Percentiles rank a stretch among this genome's conserved stretches.
Conservation (phyloP, 2,113 vertebrate genomes). For the Elephantulus edwardii region DNA sequence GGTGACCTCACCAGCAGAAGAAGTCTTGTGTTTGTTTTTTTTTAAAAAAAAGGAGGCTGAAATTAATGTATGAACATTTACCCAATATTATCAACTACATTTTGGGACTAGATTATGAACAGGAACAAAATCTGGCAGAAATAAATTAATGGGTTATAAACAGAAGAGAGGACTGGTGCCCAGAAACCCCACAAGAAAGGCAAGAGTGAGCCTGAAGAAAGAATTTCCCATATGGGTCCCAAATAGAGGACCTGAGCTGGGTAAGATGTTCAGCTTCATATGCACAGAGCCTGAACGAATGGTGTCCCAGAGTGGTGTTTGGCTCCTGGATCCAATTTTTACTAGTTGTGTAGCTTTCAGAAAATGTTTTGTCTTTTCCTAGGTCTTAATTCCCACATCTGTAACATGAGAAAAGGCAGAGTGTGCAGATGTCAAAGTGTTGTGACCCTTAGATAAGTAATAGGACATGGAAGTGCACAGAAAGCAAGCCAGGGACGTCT, state of each 20-base stretch:
- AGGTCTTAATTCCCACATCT: neutral
- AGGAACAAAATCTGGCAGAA: neutral
- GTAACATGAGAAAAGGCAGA: neutral
- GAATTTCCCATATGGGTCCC: neutral
- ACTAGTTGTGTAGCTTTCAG: neutral
- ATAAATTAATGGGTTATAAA: neutral
- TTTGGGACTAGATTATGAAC: neutral
- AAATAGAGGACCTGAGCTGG: neutral
- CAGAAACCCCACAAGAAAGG: neutral
- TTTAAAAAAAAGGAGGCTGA: conserved; percentile 47
- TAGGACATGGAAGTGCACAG: neutral
- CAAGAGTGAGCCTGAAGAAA: neutral
- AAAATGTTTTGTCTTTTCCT: neutral
- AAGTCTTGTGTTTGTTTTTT: neutral
- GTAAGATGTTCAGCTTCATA: neutral
- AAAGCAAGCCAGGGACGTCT: neutral
- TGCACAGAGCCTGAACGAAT: neutral
- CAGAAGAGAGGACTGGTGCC: neutral
- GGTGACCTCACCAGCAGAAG: conserved; percentile 5
- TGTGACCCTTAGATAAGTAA: neutral
- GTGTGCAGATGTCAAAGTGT: neutral
- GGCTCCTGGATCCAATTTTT: neutral
- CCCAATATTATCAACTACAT: neutral
- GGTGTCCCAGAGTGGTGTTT: neutral
- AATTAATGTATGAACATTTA: conserved; percentile 12